Evolutionary conservation across 1,140 invertebrate species (phyloP), one percentile per base, ranked within the genome.

Genomic region (Caerostris darwini): DNA sequence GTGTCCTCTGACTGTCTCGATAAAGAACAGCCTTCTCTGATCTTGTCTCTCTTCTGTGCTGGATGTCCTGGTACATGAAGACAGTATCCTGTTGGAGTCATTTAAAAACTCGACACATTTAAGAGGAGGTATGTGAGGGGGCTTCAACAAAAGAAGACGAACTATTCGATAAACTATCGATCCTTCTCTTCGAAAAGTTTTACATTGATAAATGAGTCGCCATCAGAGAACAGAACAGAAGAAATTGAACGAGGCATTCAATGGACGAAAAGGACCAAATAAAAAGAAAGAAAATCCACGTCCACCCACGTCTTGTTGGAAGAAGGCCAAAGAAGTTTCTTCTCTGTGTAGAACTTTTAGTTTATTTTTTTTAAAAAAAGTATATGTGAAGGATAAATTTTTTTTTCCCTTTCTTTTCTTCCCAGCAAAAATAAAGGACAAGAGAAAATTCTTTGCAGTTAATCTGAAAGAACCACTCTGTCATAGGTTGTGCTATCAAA

Each of bases 191-290:
- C 17, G 12, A n/a, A 19, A 85, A 85, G 53, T 85, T 85, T 85
- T 85, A 85, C 82, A 85, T 85, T 85, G 82, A 85, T 85, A 85
- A 85, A 85, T 85, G 82, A 58, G 54, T 12, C 56, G 53, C 82
- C 54, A 85, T 85, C 57, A 54, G 50, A 53, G 19, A 56, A 10
- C 56, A 56, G 82, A 34, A 34, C 34, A 34, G 34, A 34, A 34
- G 34, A 54, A 85, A 85, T 85, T 85, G 82, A 85, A 85, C 56
- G 53, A 58, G 57, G 82, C 56, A 85, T 85, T 85, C 82, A 14
- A 53, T 85, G 56, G 82, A 85, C 19, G 82, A 56, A 85, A 85
- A 58, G 82, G n/a, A n/a, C n/a, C n/a, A n/a, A n/a, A n/a, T n/a
- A n/a, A 34, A 34, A 34, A 34, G 7, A 85, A 14, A 19, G 17